phyloP scores from a whole-genome alignment of 2,113 vertebrate species.

The Eonycteris spelaea region DNA sequence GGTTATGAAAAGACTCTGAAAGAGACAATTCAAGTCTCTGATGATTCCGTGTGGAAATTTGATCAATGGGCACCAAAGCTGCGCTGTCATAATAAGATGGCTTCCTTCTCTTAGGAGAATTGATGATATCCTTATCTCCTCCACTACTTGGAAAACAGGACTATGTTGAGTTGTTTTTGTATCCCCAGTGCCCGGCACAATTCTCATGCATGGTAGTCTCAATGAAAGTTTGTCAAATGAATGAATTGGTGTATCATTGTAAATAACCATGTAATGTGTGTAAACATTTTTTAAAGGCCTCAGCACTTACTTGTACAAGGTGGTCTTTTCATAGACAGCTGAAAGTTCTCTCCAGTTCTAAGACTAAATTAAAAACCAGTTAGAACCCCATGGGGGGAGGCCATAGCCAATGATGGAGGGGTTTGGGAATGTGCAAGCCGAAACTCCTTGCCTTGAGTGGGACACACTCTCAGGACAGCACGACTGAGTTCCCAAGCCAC shows the following conservation, averaged over 20 bases:
- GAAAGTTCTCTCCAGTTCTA: neutral
- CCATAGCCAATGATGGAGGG: neutral
- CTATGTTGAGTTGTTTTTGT: neutral
- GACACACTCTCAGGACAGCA: neutral
- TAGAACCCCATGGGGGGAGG: neutral
- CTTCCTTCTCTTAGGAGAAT: neutral
- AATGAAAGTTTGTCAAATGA: neutral
- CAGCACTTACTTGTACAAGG: neutral
- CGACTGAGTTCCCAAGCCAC: neutral
- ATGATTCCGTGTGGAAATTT: neutral
- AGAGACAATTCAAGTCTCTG: neutral
- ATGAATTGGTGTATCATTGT: neutral
- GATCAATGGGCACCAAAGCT: neutral
- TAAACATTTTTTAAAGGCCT: neutral
- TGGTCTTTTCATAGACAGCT: neutral
- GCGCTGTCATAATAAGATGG: neutral
- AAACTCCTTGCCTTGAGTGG: neutral
- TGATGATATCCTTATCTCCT: neutral
- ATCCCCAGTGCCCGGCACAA: neutral
- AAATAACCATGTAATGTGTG: neutral
- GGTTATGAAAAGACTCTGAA: neutral
- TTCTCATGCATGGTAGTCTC: neutral
- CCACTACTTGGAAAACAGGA: neutral
- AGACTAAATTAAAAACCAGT: neutral
- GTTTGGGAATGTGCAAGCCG: neutral